Conservation (phyloP, 2,113 vertebrate species). For the Ictalurus punctatus region DNA sequence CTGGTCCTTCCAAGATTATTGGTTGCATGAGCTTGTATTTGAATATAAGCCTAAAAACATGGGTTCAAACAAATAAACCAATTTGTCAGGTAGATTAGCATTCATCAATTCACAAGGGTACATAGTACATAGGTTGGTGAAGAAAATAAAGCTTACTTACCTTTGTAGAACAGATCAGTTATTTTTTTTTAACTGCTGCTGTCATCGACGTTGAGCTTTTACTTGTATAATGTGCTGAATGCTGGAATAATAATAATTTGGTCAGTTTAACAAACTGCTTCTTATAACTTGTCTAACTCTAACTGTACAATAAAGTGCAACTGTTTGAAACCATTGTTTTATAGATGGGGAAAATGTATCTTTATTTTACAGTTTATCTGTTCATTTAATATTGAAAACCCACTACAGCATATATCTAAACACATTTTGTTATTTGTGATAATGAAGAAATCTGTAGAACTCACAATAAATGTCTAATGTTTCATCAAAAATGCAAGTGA, state of each 20-base stretch:
- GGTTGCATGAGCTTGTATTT: neutral
- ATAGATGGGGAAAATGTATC: neutral
- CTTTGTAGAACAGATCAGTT: slow-evolving; percentile 3
- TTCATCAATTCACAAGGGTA: neutral
- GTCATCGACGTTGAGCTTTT: slow-evolving; percentile 44
- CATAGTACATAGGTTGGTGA: neutral
- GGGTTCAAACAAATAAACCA: neutral
- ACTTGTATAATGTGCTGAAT: slow-evolving; percentile 38
- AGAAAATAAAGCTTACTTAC: slow-evolving; percentile 24
- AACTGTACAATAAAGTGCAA: neutral
- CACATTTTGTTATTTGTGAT: neutral
- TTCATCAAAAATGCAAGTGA: neutral
- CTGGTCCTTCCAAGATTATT: neutral
- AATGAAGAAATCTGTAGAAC: neutral
- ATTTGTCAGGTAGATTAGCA: neutral
- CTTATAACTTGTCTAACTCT: neutral
- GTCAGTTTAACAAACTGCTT: neutral
- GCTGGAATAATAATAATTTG: slow-evolving; percentile 11
- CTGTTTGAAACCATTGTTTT: neutral
- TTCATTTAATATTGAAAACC: neutral
- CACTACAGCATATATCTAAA: neutral
- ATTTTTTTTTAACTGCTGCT: slow-evolving; percentile 42
- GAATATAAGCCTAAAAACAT: neutral
- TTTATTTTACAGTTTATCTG: neutral
- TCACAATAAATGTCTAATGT: neutral